These are phyloP conservation scores for Acrocephalus scirpaceus DNA, from an alignment of 2,797 vertebrate species.

Conservation along the genomic window DNA sequence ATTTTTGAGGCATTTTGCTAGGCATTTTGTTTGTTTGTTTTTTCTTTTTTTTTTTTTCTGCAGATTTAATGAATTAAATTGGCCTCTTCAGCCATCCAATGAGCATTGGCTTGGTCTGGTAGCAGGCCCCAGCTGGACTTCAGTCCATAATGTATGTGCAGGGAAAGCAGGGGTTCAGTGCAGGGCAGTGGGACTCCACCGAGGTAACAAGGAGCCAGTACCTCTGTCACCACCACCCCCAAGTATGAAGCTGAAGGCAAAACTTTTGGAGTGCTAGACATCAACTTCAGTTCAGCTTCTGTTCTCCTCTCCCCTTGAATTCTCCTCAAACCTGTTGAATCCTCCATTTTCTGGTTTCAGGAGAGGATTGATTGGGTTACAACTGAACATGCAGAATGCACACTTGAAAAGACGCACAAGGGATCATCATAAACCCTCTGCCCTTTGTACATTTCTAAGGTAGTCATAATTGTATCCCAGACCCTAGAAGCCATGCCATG, in stretches of 20 bases:
- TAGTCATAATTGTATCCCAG: background rate
- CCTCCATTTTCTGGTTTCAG: background rate
- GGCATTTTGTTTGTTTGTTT: background rate
- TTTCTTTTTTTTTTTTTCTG: background rate
- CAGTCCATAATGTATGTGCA: background rate
- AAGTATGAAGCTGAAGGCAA: background rate
- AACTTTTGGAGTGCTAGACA: background rate
- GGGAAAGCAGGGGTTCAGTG: background rate
- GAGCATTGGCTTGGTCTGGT: background rate
- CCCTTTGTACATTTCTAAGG: background rate
- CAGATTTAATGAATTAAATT: background rate
- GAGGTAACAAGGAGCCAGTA: background rate
- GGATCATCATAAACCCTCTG: background rate
- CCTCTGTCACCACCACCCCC: background rate
- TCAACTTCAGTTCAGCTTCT: background rate
- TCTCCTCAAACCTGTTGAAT: background rate
- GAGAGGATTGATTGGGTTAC: background rate
- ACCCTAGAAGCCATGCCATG: background rate
- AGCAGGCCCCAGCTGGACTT: background rate
- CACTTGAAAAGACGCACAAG: background rate
- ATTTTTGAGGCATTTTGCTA: background rate
- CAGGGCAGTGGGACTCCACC: rapidly evolving
- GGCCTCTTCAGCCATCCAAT: background rate
- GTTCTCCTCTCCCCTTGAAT: background rate
- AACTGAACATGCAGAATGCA: background rate